Evolutionary conservation across 2,888 invertebrate genomes (phyloP), one percentile per base, ranked within the genome.

Genomic region (Dinocampus coccinellae): DNA sequence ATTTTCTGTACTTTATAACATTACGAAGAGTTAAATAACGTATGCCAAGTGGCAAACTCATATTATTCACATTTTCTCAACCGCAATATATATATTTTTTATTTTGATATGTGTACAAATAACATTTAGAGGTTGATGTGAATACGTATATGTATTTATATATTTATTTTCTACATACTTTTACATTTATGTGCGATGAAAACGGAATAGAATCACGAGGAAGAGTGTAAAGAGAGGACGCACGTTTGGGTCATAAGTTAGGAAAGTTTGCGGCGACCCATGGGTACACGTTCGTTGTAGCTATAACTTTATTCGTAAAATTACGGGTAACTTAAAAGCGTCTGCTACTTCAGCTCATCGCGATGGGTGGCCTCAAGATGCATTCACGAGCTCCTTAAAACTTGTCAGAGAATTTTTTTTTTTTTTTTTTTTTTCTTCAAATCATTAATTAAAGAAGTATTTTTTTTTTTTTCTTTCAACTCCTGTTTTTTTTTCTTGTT

Each of bases 231-330:
- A 53, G 70, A 65, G n/a, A 55, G 70, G 47, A 70, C 55, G 62
- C 66, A 77, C 72, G 74, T 74, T 76, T 72, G 68, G 62, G 67
- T 69, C 72, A 74, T 77, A 75, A 77, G 71, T 77, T 73, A 76
- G 61, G 75, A 75, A 76, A 78, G 77, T 76, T 76, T 76, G 70
- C 73, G 75, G 76, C 72, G 70, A 62, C 69, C 63, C 60, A 63
- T 42, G 63, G 66, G 70, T 70, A 73, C 69, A 65, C 72, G 67
- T 69, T 70, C 55, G 57, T 69, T 67, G 53, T 69, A 57, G 63
- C 63, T 67, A 72, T 78, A 83, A 84, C 81, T 83, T 81, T 79
- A 82, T 81, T 83, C 83, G 75, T 77, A 79, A 81, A 81, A 82
- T 82, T 83, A 83, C 80, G 77, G 72, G 78, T 77, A 80, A 80